Evolutionary conservation across 2,888 invertebrate species (phyloP), one percentile per base, ranked within the genome.

Genomic region (Zaprionus bogoriensis): DNA sequence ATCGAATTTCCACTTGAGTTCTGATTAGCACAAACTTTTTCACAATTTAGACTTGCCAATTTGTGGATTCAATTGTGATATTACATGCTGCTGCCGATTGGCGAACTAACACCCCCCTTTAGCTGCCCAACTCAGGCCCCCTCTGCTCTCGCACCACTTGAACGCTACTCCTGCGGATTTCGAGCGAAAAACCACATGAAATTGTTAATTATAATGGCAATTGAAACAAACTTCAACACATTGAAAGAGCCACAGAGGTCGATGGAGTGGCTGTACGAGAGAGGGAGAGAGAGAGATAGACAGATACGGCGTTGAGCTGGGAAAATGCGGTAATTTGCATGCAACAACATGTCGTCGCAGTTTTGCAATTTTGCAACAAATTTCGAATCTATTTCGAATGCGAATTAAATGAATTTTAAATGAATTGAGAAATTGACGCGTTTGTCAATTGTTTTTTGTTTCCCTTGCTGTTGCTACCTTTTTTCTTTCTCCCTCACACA

Each of bases 151-250:
- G 14, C 23, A 32, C 30, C n/a, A n/a, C n/a, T n/a, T n/a, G n/a
- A n/a, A n/a, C n/a, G n/a, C n/a, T n/a, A n/a, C n/a, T n/a, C n/a
- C n/a, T n/a, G n/a, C n/a, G n/a, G n/a, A n/a, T n/a, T n/a, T n/a
- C 17, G 17, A 60, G 27, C 32, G 7, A 36, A 36, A 71, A 67
- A 74, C 87, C 64, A 54, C 74, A 77, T 65, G 59, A 80, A 77
- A 86, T 74, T 67, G 84, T 86, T 84, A 84, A 86, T 80, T 80
- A 81, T 81, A 81, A 65, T 68, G 62, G 48, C 71, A 80, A 83
- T 81, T 68, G 87, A 71, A 73, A 67, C 52, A 45, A 67, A 83
- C 62, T 64, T 47, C 3, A 22, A 41, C 48, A 52, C 27, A 53
- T 19, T 20, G 12, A 41, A 6, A 50, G 30, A 2, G 5, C 19